phyloP scores from a whole-genome alignment of 2,113 vertebrate genomes.

The Eptatretus burgeri region DNA sequence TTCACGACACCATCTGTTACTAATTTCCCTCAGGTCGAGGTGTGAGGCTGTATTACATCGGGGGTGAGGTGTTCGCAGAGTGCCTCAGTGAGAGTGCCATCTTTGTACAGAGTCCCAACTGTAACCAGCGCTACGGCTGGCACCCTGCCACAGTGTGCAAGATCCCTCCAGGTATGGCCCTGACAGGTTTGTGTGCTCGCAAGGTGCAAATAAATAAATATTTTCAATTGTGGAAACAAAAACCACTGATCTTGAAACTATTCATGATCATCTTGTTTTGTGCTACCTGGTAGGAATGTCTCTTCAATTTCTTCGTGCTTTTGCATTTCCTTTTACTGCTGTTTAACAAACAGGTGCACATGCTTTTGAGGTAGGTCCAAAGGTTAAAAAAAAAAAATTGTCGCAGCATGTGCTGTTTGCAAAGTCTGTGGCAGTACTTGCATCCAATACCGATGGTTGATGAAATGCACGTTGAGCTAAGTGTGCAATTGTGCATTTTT shows the following conservation, averaged over 20 bases:
- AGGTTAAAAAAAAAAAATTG: too few relatives aligned
- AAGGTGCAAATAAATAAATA: too few relatives aligned
- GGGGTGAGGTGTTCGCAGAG: slow-evolving; percentile 87
- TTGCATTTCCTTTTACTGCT: not conserved
- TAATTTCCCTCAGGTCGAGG: slow-evolving; percentile 32
- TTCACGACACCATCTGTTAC: not conserved
- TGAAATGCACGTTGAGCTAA: not conserved
- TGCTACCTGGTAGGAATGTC: not conserved
- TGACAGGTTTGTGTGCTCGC: not conserved
- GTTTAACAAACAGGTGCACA: not conserved
- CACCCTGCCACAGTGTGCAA: slow-evolving; percentile 94
- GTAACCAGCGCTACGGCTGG: slow-evolving; percentile 94
- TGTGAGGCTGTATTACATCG: slow-evolving; percentile 84
- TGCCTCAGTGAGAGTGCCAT: slow-evolving; percentile 95
- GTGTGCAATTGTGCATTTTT: not conserved
- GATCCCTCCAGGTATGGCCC: slow-evolving; percentile 54
- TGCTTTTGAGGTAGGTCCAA: not conserved
- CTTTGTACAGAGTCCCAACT: slow-evolving; percentile 94
- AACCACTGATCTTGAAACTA: not conserved
- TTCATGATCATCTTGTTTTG: not conserved
- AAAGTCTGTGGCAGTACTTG: not conserved
- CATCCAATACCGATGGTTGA: too few relatives aligned
- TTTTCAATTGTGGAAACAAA: not conserved
- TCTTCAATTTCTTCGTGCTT: not conserved
- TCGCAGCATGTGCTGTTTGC: too few relatives aligned